phyloP scores from a whole-genome alignment of 2,113 vertebrate genomes.

The Pipa parva region DNA sequence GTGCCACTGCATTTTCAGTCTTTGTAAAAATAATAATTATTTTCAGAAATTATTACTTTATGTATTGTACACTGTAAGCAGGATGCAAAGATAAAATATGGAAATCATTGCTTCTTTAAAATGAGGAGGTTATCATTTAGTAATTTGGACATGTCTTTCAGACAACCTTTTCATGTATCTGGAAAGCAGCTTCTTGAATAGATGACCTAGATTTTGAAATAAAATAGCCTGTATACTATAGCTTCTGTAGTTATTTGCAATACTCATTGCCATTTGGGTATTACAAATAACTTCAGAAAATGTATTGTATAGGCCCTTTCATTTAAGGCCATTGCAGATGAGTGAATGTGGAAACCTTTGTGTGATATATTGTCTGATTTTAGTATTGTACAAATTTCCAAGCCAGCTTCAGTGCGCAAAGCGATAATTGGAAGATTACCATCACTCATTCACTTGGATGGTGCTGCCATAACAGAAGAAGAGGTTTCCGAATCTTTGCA shows the following conservation, averaged over 20 bases:
- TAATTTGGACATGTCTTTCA: constrained; percentile 15
- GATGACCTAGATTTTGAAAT: constrained; percentile 30
- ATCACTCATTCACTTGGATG: constrained; percentile 66
- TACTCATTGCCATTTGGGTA: constrained; percentile 35
- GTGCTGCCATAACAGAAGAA: constrained; percentile 61
- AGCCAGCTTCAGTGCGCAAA: constrained; percentile 62
- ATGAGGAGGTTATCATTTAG: constrained; percentile 30
- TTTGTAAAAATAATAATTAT: neutral
- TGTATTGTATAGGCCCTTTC: too few species aligned
- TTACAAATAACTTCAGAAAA: too few species aligned
- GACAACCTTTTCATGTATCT: constrained; percentile 13
- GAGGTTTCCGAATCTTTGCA: constrained; percentile 57
- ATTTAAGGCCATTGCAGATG: too few species aligned
- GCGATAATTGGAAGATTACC: constrained; percentile 63
- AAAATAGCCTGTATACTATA: neutral
- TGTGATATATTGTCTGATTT: too few species aligned
- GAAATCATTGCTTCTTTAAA: constrained; percentile 23
- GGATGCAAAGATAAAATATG: constrained; percentile 1
- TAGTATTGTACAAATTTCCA: constrained; percentile 36
- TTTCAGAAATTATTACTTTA: neutral
- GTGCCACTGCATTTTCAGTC: neutral
- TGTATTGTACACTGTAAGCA: constrained; percentile 10
- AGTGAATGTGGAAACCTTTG: too few species aligned
- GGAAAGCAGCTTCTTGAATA: constrained; percentile 27
- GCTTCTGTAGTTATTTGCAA: constrained; percentile 25